Evolutionary conservation across 2,888 invertebrate species (phyloP).

Genomic region (Tubulanus polymorphus): DNA sequence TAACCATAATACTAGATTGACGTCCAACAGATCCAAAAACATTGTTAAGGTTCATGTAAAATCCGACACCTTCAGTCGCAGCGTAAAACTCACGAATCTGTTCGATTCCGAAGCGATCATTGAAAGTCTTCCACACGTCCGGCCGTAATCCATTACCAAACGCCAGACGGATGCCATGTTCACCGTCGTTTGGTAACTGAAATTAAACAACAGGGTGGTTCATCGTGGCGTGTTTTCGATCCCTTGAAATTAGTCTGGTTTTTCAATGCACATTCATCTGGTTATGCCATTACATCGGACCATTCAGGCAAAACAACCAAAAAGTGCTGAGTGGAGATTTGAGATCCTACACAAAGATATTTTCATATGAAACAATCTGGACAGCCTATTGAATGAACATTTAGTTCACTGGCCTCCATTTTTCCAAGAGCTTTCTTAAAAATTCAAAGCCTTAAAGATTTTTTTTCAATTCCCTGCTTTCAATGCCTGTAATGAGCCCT

Average conservation of each 20-base stretch:
- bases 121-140: constrained; percentile 87
- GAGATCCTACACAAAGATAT: not conserved
- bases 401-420: too few species aligned
- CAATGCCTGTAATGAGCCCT: too few species aligned
- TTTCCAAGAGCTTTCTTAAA: too few species aligned
- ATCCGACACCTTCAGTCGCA: constrained; percentile 95
- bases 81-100: constrained; percentile 89
- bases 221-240: too few species aligned
- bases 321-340: not conserved
- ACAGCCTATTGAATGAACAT: too few species aligned
- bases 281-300: too few species aligned
- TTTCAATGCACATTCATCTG: too few species aligned
- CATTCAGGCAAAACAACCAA: too few species aligned
- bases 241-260: too few species aligned
- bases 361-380: not conserved
- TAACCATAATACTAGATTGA: constrained; percentile 31
- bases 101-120: constrained; percentile 77
- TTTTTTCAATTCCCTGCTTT: too few species aligned
- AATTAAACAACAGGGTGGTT: constrained; percentile 13
- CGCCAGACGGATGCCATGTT: constrained; percentile 62
- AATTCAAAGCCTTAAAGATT: too few species aligned
- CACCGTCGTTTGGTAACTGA: constrained; percentile 42
- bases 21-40: constrained; percentile 52
- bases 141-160: constrained; percentile 90
- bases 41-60: constrained; percentile 87